phyloP scores from a whole-genome alignment of 1,140 invertebrate genomes.

The Papilio xuthus region DNA sequence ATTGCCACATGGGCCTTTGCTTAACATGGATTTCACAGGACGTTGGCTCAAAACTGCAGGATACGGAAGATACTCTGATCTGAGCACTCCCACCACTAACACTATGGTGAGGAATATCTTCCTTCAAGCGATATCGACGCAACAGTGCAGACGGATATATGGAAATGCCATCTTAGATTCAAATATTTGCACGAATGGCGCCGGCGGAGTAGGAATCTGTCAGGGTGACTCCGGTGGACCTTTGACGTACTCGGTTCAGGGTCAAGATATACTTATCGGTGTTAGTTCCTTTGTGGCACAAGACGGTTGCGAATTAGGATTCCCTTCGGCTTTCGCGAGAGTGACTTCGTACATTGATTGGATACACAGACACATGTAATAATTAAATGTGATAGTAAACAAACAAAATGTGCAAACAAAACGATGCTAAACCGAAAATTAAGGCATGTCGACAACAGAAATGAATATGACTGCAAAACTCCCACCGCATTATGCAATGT shows the following conservation, averaged over 20 bases:
- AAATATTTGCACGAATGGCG: slow-evolving; percentile 62
- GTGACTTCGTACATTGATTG: slow-evolving; percentile 54
- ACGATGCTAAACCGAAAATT: background rate
- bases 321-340: slow-evolving; percentile 60
- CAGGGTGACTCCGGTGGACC: slow-evolving; percentile 68
- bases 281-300: slow-evolving; percentile 63
- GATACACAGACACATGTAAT: slow-evolving; percentile 50
- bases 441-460: slow-evolving; percentile 9
- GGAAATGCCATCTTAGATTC: slow-evolving; percentile 55
- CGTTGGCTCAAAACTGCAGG: slow-evolving; percentile 53
- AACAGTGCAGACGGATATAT: slow-evolving; percentile 49
- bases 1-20: slow-evolving; percentile 47
- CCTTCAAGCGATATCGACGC: slow-evolving; percentile 53
- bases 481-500: slow-evolving; percentile 19
- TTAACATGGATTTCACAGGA: slow-evolving; percentile 47
- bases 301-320: slow-evolving; percentile 56
- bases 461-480: slow-evolving; percentile 7
- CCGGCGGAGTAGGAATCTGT: slow-evolving; percentile 63
- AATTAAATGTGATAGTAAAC: background rate
- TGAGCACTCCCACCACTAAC: slow-evolving; percentile 50
- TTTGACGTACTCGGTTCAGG: slow-evolving; percentile 47
- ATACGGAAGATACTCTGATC: slow-evolving; percentile 62
- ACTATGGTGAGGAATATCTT: slow-evolving; percentile 55
- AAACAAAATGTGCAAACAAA: slow-evolving; percentile 6
- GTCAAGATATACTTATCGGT: slow-evolving; percentile 54